A percentile compares a stretch with the other conserved stretches of the same genome.
Conservation (phyloP, 1,140 invertebrate genomes). For the Bicyclus anynana region DNA sequence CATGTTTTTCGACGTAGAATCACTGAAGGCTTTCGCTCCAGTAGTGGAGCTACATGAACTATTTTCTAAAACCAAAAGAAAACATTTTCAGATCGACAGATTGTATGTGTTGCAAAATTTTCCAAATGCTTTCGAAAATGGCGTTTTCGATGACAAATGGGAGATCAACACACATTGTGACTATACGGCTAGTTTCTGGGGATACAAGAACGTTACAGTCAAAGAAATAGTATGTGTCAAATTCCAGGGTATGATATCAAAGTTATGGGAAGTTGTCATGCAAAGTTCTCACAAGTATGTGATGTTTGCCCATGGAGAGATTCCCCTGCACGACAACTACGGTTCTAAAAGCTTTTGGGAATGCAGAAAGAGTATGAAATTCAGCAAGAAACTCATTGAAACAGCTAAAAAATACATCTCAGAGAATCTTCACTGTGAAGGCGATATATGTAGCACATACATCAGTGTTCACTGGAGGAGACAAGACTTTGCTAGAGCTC, state of each 20-base stretch:
- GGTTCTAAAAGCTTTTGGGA: conserved; percentile 91
- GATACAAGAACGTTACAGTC: conserved; percentile 80
- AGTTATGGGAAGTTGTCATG: conserved; percentile 78
- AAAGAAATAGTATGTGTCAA: conserved; percentile 86
- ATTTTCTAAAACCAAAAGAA: conserved; percentile 69
- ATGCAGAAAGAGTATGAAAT: conserved; percentile 94
- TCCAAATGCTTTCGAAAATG: conserved; percentile 88
- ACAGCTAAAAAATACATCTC: conserved; percentile 86
- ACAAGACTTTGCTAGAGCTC: conserved; percentile 87
- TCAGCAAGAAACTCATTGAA: conserved; percentile 83
- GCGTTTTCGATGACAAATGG: conserved; percentile 90
- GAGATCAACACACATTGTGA: conserved; percentile 78
- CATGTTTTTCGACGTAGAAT: conserved; percentile 91
- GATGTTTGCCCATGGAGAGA: conserved; percentile 92
- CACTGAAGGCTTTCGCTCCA: conserved; percentile 88
- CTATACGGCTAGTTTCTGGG: conserved; percentile 69
- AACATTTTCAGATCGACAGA: conserved; percentile 80
- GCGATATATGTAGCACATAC: conserved; percentile 85
- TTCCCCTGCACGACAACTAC: conserved; percentile 91
- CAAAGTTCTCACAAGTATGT: conserved; percentile 75
- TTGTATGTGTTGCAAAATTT: conserved; percentile 92
- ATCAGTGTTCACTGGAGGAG: conserved; percentile 90
- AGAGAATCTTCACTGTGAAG: conserved; percentile 81
- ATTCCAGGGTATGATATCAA: conserved; percentile 88
- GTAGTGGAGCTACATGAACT: conserved; percentile 94